Base-by-base conservation (phyloP, 2,888 invertebrate species). In the Xestia ashworthii region DNA sequence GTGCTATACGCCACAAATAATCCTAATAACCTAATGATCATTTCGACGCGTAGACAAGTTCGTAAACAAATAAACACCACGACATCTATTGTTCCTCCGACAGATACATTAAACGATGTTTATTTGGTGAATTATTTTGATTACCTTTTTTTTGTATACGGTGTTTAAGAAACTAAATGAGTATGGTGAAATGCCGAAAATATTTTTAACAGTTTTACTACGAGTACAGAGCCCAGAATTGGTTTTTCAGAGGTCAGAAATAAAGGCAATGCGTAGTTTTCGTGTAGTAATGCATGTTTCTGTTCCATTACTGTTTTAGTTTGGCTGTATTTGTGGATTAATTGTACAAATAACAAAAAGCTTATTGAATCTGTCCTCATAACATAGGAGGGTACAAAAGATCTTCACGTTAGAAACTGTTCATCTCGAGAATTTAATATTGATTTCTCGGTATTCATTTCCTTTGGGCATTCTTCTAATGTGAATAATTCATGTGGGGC, bases 401-500 rank as follows among this genome's bases (percentile, higher is more conserved):
- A 50, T 50, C 32, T 74, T 71, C 53, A 65, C 38, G 22, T 48
- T 76, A 71, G 16, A 58, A 65, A 60, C 38, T 25, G 67, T 74
- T 78, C 68, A 76, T 81, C 80, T 81, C 77, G 80, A 81, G 75
- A 82, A 82, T 80, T 82, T 81, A 62, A 77, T 76, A 84, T 88
- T 76, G 85, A 78, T 86, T 84, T 84, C 83, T 79, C 78, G 78
- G 71, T 88, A 86, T 88, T 90, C 87, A 87, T 90, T 92, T 92
- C 92, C 92, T 93, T 87, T 87, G 91, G 90, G 91, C 73, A 90
- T 91, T 90, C 90, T 89, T 88, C 82, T 82, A 87, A 88, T 89
- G 91, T 95, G 92, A 94, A 95, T 95, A 93, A 95, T 95, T 94
- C 93, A 95, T 93, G 91, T 90, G 87, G 89, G 90, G 91, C 88